Conservation (phyloP, 2,797 vertebrate genomes). For the Pseudochirops cupreus region DNA sequence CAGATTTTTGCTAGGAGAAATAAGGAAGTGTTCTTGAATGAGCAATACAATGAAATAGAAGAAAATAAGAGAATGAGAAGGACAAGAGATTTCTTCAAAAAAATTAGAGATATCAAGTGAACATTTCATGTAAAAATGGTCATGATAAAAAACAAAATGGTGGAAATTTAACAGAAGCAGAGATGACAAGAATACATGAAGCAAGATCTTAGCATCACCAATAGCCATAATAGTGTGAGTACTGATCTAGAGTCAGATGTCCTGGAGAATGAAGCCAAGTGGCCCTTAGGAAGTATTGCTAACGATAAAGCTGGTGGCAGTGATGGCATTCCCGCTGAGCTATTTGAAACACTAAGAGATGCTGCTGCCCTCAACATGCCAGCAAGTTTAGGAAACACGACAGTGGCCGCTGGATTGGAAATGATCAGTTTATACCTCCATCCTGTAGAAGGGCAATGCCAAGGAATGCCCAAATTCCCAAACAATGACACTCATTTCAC, state of each 20-base stretch:
- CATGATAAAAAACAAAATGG: too few species aligned
- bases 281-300: not conserved
- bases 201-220: not conserved
- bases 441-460: not conserved
- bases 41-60: too few species aligned
- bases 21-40: too few species aligned
- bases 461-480: not conserved
- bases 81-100: too few species aligned
- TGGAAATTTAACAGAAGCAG: not conserved
- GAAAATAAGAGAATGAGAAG: too few species aligned
- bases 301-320: not conserved
- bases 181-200: not conserved
- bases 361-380: not conserved
- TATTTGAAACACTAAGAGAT: not conserved
- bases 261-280: not conserved
- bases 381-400: not conserved
- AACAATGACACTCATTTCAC: not conserved
- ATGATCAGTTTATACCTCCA: not conserved
- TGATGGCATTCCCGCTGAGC: not conserved
- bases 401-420: not conserved
- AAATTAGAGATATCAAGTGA: too few species aligned
- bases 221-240: not conserved
- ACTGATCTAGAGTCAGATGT: not conserved
- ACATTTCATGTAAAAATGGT: too few species aligned
- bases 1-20: too few species aligned